Conservation (phyloP, 2,888 invertebrate genomes). For the Eilema depressum region DNA sequence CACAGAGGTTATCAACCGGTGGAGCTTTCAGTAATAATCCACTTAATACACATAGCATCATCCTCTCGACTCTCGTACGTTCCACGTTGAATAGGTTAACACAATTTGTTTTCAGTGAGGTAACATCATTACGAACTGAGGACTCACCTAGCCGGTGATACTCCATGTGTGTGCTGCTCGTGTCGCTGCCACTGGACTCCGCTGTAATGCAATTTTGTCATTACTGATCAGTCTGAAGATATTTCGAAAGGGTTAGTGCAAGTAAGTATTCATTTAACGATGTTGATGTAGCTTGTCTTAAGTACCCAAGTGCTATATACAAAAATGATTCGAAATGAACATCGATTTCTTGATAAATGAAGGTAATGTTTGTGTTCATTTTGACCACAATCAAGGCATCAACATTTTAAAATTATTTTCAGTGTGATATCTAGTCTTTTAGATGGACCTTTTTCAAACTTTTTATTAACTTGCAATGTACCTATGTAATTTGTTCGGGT, state of each 20-base stretch:
- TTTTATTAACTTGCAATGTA: too few relatives aligned
- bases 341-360: too few relatives aligned
- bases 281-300: background rate
- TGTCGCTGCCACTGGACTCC: slow-evolving; percentile 63
- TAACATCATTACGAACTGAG: slow-evolving; percentile 18
- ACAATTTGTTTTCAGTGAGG: slow-evolving; percentile 13
- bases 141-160: slow-evolving; percentile 76
- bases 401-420: too few relatives aligned
- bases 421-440: too few relatives aligned
- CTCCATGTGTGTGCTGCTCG: slow-evolving; percentile 72
- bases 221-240: background rate
- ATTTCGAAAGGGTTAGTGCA: background rate
- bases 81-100: slow-evolving; percentile 10
- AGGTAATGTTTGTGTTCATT: too few relatives aligned
- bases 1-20: too few relatives aligned
- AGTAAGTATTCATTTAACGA: background rate
- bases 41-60: background rate
- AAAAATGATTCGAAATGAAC: too few relatives aligned
- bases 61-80: background rate
- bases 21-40: background rate
- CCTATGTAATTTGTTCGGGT: too few relatives aligned
- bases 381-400: too few relatives aligned
- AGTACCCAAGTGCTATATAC: background rate
- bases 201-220: slow-evolving; percentile 54
- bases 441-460: too few relatives aligned